Percentiles rank a stretch among this genome's conserved stretches.
Evolutionary conservation across 2,113 vertebrate genomes (phyloP).

Genomic region (Antechinus flavipes): DNA sequence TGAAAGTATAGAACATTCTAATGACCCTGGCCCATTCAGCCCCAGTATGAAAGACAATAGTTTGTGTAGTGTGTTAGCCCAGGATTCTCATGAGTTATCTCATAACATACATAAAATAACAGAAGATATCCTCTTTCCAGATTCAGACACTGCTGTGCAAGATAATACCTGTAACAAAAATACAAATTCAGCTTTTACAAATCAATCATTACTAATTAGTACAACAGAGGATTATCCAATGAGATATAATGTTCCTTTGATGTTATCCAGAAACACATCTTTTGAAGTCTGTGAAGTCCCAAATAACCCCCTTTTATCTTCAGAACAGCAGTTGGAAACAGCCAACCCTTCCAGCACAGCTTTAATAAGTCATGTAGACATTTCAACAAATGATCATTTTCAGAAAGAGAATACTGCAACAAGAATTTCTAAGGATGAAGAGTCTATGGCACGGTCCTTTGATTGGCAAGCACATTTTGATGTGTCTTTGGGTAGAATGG

Average conservation of each 20-base stretch:
- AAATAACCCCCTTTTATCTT: constrained; percentile 21
- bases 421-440: constrained; percentile 41
- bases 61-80: constrained; percentile 33
- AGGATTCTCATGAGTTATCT: constrained; percentile 57
- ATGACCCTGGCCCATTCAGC: constrained; percentile 64
- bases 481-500: constrained; percentile 85
- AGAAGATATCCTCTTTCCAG: not conserved
- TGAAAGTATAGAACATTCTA: constrained; percentile 38
- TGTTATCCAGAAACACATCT: constrained; percentile 36
- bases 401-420: constrained; percentile 50
- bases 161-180: not conserved
- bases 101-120: constrained; percentile 54
- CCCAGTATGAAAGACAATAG: constrained; percentile 47
- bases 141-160: constrained; percentile 28
- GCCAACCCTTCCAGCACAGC: constrained; percentile 6
- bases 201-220: constrained; percentile 48
- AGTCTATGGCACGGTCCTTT: constrained; percentile 24
- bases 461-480: constrained; percentile 93
- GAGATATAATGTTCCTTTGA: constrained; percentile 54
- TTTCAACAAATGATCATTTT: constrained; percentile 17
- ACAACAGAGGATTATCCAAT: constrained; percentile 41
- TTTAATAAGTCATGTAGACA: constrained; percentile 38
- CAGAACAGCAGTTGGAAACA: constrained; percentile 63
- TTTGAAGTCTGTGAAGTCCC: constrained; percentile 21
- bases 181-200: not conserved